A percentile compares a stretch with the other conserved stretches of the same genome.
Evolutionary conservation across 2,888 invertebrate genomes (phyloP).

Genomic region (Tenthredo livida): DNA sequence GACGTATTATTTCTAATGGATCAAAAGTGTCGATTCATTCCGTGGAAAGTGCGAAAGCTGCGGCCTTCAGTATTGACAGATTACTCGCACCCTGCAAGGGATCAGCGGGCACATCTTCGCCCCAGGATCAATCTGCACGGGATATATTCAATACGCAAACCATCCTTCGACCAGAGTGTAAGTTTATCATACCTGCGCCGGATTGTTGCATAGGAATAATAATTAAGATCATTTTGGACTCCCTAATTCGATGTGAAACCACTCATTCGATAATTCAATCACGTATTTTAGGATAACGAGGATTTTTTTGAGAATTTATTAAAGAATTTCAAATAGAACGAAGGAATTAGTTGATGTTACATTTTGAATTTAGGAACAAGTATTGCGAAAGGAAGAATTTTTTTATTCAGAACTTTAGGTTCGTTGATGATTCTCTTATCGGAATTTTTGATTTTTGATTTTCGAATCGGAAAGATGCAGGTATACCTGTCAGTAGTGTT

Average conservation of each 20-base stretch:
- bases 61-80: constrained; percentile 74
- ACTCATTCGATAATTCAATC: background rate
- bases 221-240: background rate
- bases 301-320: background rate
- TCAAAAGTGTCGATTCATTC: constrained; percentile 57
- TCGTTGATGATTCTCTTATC: background rate
- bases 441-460: background rate
- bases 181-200: background rate
- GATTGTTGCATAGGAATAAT: background rate
- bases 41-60: constrained; percentile 62
- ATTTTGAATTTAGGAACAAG: background rate
- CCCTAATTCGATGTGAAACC: background rate
- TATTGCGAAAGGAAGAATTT: background rate
- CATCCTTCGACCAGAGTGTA: constrained; percentile 32
- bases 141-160: constrained; percentile 22
- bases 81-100: constrained; percentile 69
- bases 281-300: background rate
- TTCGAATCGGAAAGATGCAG: no score
- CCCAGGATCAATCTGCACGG: constrained; percentile 27
- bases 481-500: background rate
- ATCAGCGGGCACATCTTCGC: constrained; percentile 52
- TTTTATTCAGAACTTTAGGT: background rate
- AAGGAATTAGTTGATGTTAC: background rate
- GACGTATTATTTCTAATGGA: constrained; percentile 14
- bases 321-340: background rate